These are phyloP conservation scores for Hormiphora californensis DNA, from an alignment of 37 sponge, comb jelly and placozoan species.

Conservation along the genomic window DNA sequence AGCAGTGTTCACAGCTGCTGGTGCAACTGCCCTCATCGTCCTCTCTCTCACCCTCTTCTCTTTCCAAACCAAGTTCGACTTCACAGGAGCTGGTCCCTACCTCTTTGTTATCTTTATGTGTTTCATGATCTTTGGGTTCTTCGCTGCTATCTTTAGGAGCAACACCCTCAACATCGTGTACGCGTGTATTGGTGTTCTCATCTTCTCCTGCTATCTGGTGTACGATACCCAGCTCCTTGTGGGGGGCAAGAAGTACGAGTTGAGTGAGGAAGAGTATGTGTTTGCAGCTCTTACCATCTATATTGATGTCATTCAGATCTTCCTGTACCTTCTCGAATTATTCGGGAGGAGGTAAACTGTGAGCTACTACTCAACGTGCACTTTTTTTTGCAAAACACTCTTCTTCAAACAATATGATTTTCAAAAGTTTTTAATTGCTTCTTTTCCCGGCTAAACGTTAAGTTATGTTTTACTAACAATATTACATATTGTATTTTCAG, in stretches of 20 bases:
- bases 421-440: no score
- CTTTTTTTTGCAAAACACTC: no score
- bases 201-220: constrained; percentile 28
- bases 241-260: constrained; percentile 36
- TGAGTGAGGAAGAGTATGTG: constrained; percentile 46
- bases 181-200: constrained; percentile 37
- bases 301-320: constrained; percentile 54
- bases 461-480: no score
- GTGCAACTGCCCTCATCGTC: constrained; percentile 23
- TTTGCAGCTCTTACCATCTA: constrained; percentile 55
- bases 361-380: no score
- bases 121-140: constrained; percentile 43
- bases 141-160: constrained; percentile 46
- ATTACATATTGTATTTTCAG: no score
- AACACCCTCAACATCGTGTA: constrained; percentile 9
- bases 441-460: no score
- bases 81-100: constrained; percentile 30
- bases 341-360: constrained; percentile 34
- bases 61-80: constrained; percentile 50
- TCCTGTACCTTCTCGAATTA: constrained; percentile 44
- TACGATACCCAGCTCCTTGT: constrained; percentile 55
- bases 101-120: constrained; percentile 11
- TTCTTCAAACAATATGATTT: no score
- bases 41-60: constrained; percentile 6
- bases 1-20: constrained; percentile 43